Base-by-base conservation (phyloP, 2,888 invertebrate species). In the Alentia gelatinosa region DNA sequence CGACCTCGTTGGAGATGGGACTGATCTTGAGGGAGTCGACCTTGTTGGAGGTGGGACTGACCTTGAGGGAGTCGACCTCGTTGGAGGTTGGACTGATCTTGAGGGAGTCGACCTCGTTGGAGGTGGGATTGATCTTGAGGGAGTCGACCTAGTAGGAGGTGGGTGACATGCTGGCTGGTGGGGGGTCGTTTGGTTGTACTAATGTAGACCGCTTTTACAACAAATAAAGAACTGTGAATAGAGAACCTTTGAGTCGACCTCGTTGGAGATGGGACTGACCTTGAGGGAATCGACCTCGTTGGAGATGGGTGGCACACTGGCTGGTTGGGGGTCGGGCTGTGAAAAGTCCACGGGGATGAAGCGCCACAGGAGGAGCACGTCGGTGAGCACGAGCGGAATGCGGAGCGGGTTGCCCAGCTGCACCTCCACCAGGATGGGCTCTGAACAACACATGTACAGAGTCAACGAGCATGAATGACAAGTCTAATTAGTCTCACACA, bases 381-480 rank as follows among this genome's bases (percentile, higher is more conserved):
- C 97, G 92, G 97, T 97, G 91, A 98, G 96, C 74, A 97, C 97
- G 92, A 98, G 95, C 0, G 97, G 96, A 92, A 98, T 97, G 95
- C 98, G 97, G 89, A 98, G 96, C 0, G 98, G 98, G 96, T 98
- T 98, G 93, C 97, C 97, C 92, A 99, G 96, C 90, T 97, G 97
- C 39, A 98, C 97, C 68, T 97, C 97, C 90, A 98, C 97, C 96
- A 97, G 97, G 90, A 98, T 97, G 0, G 98, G 98, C 96, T 99
- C 98, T 96, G 92, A 90, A 91, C 92, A 91, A 63, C 47, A 47
- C n/a, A n/a, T n/a, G n/a, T n/a, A n/a, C n/a, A n/a, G n/a, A n/a
- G n/a, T n/a, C n/a, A n/a, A n/a, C n/a, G n/a, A n/a, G n/a, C n/a
- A n/a, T n/a, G n/a, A n/a, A n/a, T n/a, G n/a, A n/a, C n/a, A n/a